phyloP scores from a whole-genome alignment of 1,140 invertebrate genomes.

The Pachypeltis micranthus region DNA sequence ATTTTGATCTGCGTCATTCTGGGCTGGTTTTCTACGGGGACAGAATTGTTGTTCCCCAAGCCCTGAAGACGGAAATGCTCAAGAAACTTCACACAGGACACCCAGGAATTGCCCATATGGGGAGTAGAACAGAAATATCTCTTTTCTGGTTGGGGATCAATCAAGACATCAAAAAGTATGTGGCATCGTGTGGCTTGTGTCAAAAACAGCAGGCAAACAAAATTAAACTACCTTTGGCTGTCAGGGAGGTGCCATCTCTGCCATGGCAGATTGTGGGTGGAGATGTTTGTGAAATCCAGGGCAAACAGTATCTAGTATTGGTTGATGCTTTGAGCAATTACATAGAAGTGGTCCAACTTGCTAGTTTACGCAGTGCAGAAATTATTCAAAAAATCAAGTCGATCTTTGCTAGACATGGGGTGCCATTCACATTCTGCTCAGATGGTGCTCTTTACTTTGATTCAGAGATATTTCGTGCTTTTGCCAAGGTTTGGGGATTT shows the following conservation, averaged over 20 bases:
- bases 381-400: too few relatives aligned
- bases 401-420: too few relatives aligned
- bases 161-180: constrained; percentile 28
- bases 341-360: not conserved
- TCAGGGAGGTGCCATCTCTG: not conserved
- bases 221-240: not conserved
- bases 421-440: too few relatives aligned
- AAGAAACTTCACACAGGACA: constrained; percentile 26
- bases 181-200: constrained; percentile 25
- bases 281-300: not conserved
- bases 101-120: constrained; percentile 29
- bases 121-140: constrained; percentile 27
- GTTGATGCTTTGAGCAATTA: constrained; percentile 11
- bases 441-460: too few relatives aligned
- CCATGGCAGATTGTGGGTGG: not conserved
- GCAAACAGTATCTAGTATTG: not conserved
- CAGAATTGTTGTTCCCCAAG: constrained; percentile 19
- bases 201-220: not conserved
- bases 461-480: too few relatives aligned
- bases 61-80: constrained; percentile 9
- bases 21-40: constrained; percentile 5
- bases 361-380: too few relatives aligned
- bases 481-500: too few relatives aligned
- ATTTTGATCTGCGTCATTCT: not conserved
- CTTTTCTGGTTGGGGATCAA: constrained; percentile 28